Base-by-base conservation (phyloP, 2,888 invertebrate species). In the Charanyca ferruginea region DNA sequence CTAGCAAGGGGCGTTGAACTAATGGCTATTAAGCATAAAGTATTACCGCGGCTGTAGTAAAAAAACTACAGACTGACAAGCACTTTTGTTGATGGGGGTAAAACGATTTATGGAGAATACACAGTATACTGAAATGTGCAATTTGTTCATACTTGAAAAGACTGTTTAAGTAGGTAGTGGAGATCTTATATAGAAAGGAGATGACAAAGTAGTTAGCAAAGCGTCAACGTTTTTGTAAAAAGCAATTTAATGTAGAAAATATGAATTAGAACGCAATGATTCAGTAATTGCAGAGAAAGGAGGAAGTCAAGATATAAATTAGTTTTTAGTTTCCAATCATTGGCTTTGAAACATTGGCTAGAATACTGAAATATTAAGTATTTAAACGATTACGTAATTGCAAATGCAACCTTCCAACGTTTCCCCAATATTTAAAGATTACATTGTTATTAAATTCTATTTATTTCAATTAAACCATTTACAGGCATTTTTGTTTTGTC, bases 1-100 rank as follows among this genome's bases (percentile, higher is more conserved):
- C 86, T 79, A 60, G n/a, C 22, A 22, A 28, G 74, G 84, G 79
- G 71, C 83, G 69, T 67, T 83, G 83, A 83, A 83, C 85, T 87
- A 83, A 83, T 85, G 77, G 82, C 81, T 75, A 83, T 84, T 83
- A 67, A 42, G 48, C 62, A 48, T 55, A 80, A 81, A 75, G 75
- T 77, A 75, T 74, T 66, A 69, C 74, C 48, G 60, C 61, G 54
- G 42, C 65, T 66, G 74, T 42, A 64, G 68, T 81, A 82, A 86
- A 84, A n/a, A 84, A 81, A 71, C 63, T 69, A 71, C 65, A 75
- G 70, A 73, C 75, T 18, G 49, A 64, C 64, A 55, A 79, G 52
- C 57, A 55, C 7, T 66, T 79, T 68, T 66, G 58, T 48, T 60
- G 42, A 54, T 25, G 38, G 63, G 66, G 58, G 71, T 25, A 60